Base-by-base conservation (phyloP, 2,797 vertebrate genomes). In the Spea hammondii region DNA sequence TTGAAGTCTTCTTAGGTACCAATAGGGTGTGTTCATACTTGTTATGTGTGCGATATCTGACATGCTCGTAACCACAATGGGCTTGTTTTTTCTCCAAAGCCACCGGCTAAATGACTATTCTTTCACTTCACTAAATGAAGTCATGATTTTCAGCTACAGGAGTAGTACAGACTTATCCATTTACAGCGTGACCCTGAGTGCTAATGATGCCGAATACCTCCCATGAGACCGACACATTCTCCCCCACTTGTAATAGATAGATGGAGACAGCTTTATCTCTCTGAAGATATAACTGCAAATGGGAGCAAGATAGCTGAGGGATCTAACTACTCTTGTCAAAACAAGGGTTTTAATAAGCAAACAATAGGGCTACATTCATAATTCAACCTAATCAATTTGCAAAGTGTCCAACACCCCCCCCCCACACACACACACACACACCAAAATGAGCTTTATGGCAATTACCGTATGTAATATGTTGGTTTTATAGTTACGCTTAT, bases 121-220 rank as follows among this genome's bases (percentile, higher is more conserved):
- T 77, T 73, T 73, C 74, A 72, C 59, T 82, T 76, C 17, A 53
- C 45, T 47, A 71, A 82, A 82, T 82, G 79, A 82, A 82, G 79
- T 82, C 79, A 82, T 82, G 74, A 77, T 82, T 71, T 76, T 69
- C 8, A n/a, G 54, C 74, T 76, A 10, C 47, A 80, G 46, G 60
- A 71, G 51, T 67, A 77, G 53, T 66, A 14, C 54, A 67, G 62
- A 67, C 74, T 77, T 69, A 77, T 60, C 79, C 74, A 77, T 82
- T 77, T 77, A 68, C 69, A 82, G 60, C 32, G 70, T 76, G 74
- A 82, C 79, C 79, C 74, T 54, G 10, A 14, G 54, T 67, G 51
- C 79, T 82, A 82, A 77, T 82, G 79, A 82, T 82, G 62, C 70
- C 53, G 55, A 72, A 82, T 73, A 73, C 55, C 66, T 77, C 79